Evolutionary conservation across 2,797 vertebrate species (phyloP), one percentile per base, ranked within the genome.

Genomic region (Pseudomugil tenellus): DNA sequence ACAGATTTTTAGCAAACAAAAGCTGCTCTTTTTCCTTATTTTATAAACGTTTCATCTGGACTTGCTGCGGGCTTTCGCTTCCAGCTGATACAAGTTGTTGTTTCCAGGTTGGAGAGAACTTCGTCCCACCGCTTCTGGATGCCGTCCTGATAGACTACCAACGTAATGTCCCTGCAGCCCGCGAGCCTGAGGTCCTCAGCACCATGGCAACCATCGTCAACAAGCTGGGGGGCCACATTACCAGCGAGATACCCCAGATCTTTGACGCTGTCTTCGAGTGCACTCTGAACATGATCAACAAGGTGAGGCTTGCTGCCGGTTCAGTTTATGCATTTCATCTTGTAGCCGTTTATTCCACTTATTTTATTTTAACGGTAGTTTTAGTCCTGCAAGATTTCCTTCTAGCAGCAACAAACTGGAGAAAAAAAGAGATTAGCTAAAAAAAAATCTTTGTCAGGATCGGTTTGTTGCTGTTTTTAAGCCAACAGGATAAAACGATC

Each of bases 271-370:
- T 99, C 65, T 99, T 99, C 63, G 98, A 99, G 91, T 99, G 98
- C 95, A 99, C 98, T 0, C 93, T 99, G 85, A 98, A 98, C 90
- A 99, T 99, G 98, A 99, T 99, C 92, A 99, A 99, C 91, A 99
- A 99, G 96, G 98, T 98, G 51, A 49, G n/a, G n/a, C 3, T 16
- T 17, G 16, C 12, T 16, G 14, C 12, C 4, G 6, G 6, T 39
- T 39, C 17, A 39, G 6, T 48, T 11, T 3, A 4, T 48, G n/a
- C 19, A 10, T 21, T 21, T 21, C n/a, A 48, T 48, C 19, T n/a
- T 46, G 10, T 48, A 8, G 10, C 8, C n/a, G 11, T 9, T 21
- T 46, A n/a, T 9, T n/a, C n/a, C 8, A 21, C 17, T 9, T n/a
- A 8, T 9, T 46, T 46, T n/a, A 46, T 10, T n/a, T n/a, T 3